These are phyloP conservation scores for Perizoma flavofasciatum DNA, from an alignment of 2,888 invertebrate species.

Conservation along the genomic window DNA sequence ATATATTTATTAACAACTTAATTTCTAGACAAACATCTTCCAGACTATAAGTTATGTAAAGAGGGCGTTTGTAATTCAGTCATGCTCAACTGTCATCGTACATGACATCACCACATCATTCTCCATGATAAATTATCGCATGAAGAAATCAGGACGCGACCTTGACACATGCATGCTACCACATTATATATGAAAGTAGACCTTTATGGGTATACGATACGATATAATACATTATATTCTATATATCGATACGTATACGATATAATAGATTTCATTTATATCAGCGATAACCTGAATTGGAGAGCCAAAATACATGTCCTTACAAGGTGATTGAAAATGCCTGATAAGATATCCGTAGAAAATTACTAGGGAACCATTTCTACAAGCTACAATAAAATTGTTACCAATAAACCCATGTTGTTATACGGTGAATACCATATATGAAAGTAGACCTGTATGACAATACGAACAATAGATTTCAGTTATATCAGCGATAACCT, in stretches of 20 bases:
- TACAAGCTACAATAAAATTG: not conserved
- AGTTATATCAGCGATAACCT: slow-evolving; percentile 7
- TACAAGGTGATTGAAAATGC: not conserved
- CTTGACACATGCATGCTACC: slow-evolving; percentile 8
- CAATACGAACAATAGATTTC: not conserved
- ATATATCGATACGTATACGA: too few species aligned
- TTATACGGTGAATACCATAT: not conserved
- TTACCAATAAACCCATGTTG: too few species aligned
- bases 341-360: not conserved
- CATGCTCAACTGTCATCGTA: slow-evolving; percentile 1
- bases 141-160: slow-evolving; percentile 18
- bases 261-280: not conserved
- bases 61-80: not conserved
- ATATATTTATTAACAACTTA: too few species aligned
- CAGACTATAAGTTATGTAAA: slow-evolving; percentile 4
- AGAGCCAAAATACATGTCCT: not conserved
- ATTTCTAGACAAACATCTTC: not conserved
- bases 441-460: not conserved
- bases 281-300: slow-evolving; percentile 7
- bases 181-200: not conserved
- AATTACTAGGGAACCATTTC: not conserved
- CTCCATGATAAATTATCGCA: slow-evolving; percentile 5
- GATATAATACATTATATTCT: too few species aligned
- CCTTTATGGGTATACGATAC: not conserved
- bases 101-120: slow-evolving; percentile 12